Evolutionary conservation across 1,140 invertebrate species (phyloP).

Genomic region (Pseudomyrmex pallidus): DNA sequence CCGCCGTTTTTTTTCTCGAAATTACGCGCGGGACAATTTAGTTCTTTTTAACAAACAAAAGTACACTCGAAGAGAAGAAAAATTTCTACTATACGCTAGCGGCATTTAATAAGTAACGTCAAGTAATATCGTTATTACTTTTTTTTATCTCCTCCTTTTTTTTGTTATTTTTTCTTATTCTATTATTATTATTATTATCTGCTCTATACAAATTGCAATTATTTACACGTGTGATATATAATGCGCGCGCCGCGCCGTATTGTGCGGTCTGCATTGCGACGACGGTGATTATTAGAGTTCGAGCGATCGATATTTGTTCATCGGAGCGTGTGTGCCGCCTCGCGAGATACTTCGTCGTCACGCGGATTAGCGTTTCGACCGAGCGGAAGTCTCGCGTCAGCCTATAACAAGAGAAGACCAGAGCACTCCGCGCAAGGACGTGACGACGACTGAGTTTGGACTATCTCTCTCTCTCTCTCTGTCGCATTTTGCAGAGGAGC

Average conservation of each 20-base stretch:
- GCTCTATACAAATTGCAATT: slow-evolving; percentile 66
- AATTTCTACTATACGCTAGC: slow-evolving; percentile 25
- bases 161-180: slow-evolving; percentile 6
- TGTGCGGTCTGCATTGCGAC: slow-evolving; percentile 42
- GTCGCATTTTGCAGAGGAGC: slow-evolving; percentile 29
- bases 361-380: slow-evolving; percentile 30
- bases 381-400: slow-evolving; percentile 16
- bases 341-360: slow-evolving; percentile 36
- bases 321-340: slow-evolving; percentile 29
- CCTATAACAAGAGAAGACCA: not conserved
- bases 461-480: not conserved
- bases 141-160: slow-evolving; percentile 11
- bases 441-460: not conserved
- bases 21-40: not conserved
- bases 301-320: slow-evolving; percentile 43
- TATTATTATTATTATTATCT: slow-evolving; percentile 31
- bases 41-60: not conserved
- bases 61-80: slow-evolving; percentile 38
- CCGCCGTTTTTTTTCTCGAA: not conserved
- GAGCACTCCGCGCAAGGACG: not conserved
- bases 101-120: slow-evolving; percentile 23
- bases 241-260: slow-evolving; percentile 9
- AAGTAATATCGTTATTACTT: slow-evolving; percentile 15
- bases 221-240: slow-evolving; percentile 61
- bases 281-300: slow-evolving; percentile 53